phyloP scores from a whole-genome alignment of 2,797 vertebrate species.

The Adelosebastes latens region DNA sequence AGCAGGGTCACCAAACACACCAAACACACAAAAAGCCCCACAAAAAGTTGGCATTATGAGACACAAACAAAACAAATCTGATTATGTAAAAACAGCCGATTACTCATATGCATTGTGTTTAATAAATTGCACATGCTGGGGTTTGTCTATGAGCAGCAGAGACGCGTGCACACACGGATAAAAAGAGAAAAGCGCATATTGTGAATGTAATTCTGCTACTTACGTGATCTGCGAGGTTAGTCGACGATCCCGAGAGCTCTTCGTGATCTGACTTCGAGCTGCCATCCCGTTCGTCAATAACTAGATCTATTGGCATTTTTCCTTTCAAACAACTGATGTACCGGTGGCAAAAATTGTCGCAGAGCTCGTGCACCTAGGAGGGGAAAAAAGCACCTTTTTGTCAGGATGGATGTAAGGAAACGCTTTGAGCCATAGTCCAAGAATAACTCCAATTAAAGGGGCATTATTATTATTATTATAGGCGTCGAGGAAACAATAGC shows the following conservation, averaged over 20 bases:
- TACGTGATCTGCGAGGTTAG: slow-evolving; percentile 98
- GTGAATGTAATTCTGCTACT: slow-evolving; percentile 78
- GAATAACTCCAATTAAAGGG: slow-evolving; percentile 89
- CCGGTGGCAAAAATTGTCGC: slow-evolving; percentile 99
- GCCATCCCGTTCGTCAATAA: slow-evolving; percentile 99
- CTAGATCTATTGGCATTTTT: slow-evolving; percentile 99
- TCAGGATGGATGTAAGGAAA: slow-evolving; percentile 74
- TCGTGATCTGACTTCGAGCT: slow-evolving; percentile 99
- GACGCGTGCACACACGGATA: background rate
- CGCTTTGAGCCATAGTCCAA: slow-evolving; percentile 80
- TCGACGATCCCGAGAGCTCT: slow-evolving; percentile 98
- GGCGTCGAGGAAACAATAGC: slow-evolving; percentile 94
- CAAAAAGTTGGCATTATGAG: slow-evolving; percentile 41
- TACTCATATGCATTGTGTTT: background rate
- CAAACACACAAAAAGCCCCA: slow-evolving; percentile 16
- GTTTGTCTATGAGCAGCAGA: background rate
- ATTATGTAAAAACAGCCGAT: slow-evolving; percentile 1
- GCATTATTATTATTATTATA: slow-evolving; percentile 87
- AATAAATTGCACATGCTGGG: background rate
- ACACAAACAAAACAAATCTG: slow-evolving; percentile 17
- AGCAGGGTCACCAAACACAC: slow-evolving; percentile 55
- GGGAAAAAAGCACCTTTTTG: slow-evolving; percentile 65
- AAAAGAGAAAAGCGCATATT: slow-evolving; percentile 1
- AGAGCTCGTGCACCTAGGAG: slow-evolving; percentile 97
- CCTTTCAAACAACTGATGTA: slow-evolving; percentile 99